These are phyloP conservation scores for Tachuris rubrigastra DNA, from an alignment of 2,113 vertebrate genomes.

Conservation along the genomic window DNA sequence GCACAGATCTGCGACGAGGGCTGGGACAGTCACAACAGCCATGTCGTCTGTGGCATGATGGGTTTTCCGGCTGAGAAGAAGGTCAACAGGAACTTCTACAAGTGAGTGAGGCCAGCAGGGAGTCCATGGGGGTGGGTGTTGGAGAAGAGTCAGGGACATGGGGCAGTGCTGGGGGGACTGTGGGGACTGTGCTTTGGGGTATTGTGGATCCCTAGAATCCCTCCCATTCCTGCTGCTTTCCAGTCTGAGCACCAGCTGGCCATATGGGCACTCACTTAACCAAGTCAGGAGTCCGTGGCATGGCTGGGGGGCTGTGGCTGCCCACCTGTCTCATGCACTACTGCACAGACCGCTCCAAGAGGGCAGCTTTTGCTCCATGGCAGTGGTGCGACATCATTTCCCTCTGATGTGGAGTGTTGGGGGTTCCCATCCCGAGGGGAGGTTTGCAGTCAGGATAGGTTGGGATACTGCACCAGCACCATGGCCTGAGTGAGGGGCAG, in stretches of 20 bases:
- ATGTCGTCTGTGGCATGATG: slow-evolving; percentile 92
- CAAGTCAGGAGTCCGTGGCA: rapidly evolving
- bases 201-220: not conserved
- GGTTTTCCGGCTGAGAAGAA: slow-evolving; percentile 92
- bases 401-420: rapidly evolving
- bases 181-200: not conserved
- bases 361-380: not conserved
- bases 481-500: rapidly evolving
- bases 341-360: not conserved
- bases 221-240: not conserved
- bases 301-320: not conserved
- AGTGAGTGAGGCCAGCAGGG: slow-evolving; percentile 70
- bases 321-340: not conserved
- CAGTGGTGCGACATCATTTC: not conserved
- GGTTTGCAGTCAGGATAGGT: not conserved
- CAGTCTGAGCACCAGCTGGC: not conserved
- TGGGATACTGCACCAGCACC: not conserved
- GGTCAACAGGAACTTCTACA: slow-evolving; percentile 95
- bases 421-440: rapidly evolving
- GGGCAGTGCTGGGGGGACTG: not conserved
- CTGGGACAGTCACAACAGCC: slow-evolving; percentile 88
- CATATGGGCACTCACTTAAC: rapidly evolving
- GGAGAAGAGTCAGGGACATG: rapidly evolving
- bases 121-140: rapidly evolving
- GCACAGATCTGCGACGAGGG: slow-evolving; percentile 87